These are phyloP conservation scores for Magallana angulata DNA, from an alignment of 1,140 invertebrate genomes.

Conservation along the genomic window DNA sequence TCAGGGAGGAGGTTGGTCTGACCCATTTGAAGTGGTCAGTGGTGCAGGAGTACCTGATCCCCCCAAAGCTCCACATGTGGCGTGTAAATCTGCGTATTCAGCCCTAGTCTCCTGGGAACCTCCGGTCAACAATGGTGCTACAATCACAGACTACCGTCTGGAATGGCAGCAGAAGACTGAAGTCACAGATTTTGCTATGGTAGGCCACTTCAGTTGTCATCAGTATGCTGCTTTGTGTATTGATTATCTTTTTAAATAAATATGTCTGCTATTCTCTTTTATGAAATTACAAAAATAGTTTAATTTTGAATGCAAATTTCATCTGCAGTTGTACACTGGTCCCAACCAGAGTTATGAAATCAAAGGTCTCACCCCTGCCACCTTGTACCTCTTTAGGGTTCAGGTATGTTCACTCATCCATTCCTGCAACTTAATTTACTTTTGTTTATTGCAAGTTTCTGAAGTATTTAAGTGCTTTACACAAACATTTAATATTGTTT, in stretches of 20 bases:
- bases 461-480: too few relatives aligned
- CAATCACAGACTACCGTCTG: slow-evolving; percentile 88
- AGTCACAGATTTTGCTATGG: slow-evolving; percentile 73
- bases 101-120: slow-evolving; percentile 87
- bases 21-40: slow-evolving; percentile 86
- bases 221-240: neutral
- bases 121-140: slow-evolving; percentile 88
- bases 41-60: slow-evolving; percentile 90
- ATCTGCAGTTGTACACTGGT: slow-evolving; percentile 80
- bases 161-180: slow-evolving; percentile 84
- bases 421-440: neutral
- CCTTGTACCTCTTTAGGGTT: slow-evolving; percentile 89
- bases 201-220: slow-evolving; percentile 47
- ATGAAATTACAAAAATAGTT: neutral
- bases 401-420: slow-evolving; percentile 77
- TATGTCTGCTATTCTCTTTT: neutral
- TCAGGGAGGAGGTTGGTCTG: slow-evolving; percentile 87
- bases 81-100: slow-evolving; percentile 84
- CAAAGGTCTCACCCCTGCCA: slow-evolving; percentile 88
- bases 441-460: too few relatives aligned
- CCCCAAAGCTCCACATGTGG: slow-evolving; percentile 82
- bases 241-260: neutral
- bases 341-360: slow-evolving; percentile 83
- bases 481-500: neutral
- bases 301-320: slow-evolving; percentile 31